Conservation (phyloP, 1,140 invertebrate species). For the Achroia grisella region DNA sequence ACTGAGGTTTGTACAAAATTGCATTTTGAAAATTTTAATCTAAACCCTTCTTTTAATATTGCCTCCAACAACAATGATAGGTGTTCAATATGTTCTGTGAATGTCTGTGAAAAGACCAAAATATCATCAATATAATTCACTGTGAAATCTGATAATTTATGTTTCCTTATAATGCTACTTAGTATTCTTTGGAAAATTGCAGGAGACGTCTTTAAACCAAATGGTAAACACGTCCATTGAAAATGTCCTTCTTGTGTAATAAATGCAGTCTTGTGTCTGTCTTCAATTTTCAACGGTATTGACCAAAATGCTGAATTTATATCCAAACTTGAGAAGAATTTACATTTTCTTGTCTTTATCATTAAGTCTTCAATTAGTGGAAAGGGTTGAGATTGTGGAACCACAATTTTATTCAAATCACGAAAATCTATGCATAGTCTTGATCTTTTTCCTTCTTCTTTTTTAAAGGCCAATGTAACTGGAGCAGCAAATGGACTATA, state of each 20-base stretch:
- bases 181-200: too few species aligned
- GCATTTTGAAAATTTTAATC: background rate
- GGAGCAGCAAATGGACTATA: background rate
- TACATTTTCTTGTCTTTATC: conserved; percentile 4
- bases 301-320: conserved; percentile 58
- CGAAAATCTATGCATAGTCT: background rate
- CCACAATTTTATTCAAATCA: background rate
- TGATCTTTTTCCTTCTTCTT: background rate
- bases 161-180: conserved; percentile 32
- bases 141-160: conserved; percentile 24
- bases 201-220: too few species aligned
- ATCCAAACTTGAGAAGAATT: conserved; percentile 43
- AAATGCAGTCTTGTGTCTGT: conserved; percentile 35
- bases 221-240: too few species aligned
- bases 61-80: too few species aligned
- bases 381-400: background rate
- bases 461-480: background rate
- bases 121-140: conserved; percentile 10
- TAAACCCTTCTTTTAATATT: too few species aligned
- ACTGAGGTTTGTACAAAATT: too few species aligned
- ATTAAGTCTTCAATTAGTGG: background rate
- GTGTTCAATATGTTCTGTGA: conserved; percentile 1
- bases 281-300: conserved; percentile 31
- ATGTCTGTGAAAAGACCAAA: conserved; percentile 6
- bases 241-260: too few species aligned